Conservation (phyloP, 1,140 invertebrate species). For the Eurosta solidaginis region DNA sequence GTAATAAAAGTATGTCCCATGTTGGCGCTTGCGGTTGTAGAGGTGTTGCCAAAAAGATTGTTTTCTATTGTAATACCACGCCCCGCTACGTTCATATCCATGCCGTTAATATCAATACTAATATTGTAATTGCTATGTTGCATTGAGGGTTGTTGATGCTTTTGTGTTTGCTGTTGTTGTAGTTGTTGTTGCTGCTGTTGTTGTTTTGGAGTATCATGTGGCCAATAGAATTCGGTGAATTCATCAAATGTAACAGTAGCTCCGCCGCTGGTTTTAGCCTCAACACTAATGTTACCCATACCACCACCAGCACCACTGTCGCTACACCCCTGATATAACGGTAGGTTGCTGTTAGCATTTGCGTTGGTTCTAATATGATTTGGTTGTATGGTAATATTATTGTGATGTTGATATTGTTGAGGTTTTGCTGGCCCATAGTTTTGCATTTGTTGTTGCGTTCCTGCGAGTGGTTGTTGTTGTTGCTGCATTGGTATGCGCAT, state of each 20-base stretch:
- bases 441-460: conserved; percentile 19
- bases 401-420: conserved; percentile 38
- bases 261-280: not conserved
- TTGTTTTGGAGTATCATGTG: not conserved
- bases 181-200: conserved; percentile 30
- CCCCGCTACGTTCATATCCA: conserved; percentile 40
- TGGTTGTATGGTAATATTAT: conserved; percentile 29
- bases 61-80: too few species aligned
- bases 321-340: not conserved
- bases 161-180: not conserved
- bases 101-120: conserved; percentile 52
- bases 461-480: not conserved
- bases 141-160: not conserved
- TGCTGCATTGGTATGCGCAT: conserved; percentile 20
- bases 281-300: not conserved
- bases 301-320: not conserved
- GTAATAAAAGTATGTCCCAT: conserved; percentile 54
- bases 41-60: not conserved
- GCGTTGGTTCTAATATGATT: conserved; percentile 11
- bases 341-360: not conserved
- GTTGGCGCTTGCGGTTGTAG: not conserved
- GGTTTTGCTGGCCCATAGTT: not conserved
- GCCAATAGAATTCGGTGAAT: conserved; percentile 20
- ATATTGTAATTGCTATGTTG: conserved; percentile 35
- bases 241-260: not conserved